phyloP scores from a whole-genome alignment of 2,113 vertebrate species.

The Desmodus rotundus region DNA sequence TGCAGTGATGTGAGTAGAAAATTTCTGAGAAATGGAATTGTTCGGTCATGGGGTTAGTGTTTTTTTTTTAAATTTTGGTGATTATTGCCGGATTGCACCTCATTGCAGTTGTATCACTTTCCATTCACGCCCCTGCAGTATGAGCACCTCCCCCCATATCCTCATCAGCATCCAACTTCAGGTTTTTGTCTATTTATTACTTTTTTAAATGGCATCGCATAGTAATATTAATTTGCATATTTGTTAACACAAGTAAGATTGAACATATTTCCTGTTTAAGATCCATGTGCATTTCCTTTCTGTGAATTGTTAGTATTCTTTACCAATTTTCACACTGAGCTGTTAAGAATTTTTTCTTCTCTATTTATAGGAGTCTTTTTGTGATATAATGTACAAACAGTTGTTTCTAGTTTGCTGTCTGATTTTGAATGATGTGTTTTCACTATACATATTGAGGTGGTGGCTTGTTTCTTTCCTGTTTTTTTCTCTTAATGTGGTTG shows the following conservation, averaged over 20 bases:
- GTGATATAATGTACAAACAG: background rate
- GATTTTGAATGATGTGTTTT: background rate
- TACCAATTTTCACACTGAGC: background rate
- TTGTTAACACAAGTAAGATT: background rate
- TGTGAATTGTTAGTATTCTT: background rate
- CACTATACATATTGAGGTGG: background rate
- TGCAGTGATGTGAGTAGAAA: background rate
- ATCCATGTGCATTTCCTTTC: background rate
- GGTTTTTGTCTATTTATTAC: background rate
- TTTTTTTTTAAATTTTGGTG: background rate
- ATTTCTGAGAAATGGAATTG: background rate
- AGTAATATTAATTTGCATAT: background rate
- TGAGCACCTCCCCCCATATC: background rate
- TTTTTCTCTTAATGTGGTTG: background rate
- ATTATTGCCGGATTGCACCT: background rate
- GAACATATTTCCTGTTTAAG: background rate
- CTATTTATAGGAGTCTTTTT: background rate
- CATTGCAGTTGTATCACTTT: background rate
- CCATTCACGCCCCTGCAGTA: background rate
- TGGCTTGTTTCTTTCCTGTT: background rate
- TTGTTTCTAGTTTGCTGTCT: background rate
- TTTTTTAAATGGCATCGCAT: background rate
- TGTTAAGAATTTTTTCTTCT: background rate
- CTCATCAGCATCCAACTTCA: background rate
- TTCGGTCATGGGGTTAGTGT: background rate